Evolutionary conservation across 2,113 vertebrate genomes (phyloP), one percentile per base, ranked within the genome.

Genomic region (Cranoglanis bouderius): DNA sequence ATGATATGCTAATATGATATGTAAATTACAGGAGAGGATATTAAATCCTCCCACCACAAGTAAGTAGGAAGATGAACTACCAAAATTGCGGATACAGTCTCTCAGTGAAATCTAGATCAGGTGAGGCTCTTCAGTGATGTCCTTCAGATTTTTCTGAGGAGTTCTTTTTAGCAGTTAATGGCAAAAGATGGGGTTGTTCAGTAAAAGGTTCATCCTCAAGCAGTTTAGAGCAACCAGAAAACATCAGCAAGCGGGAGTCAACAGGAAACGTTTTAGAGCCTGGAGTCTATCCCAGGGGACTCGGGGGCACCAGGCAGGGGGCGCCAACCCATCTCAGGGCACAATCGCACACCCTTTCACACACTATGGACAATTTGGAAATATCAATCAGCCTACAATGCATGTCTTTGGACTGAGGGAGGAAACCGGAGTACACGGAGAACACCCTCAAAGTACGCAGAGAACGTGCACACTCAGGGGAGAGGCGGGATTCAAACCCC

Each of bases 1-100:
- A 85, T 85, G 43, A 85, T 63, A 67, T 67, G 61, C 43, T 67
- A 67, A 85, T 85, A 65, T 85, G 83, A 67, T 35, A 59, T 9
- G 29, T 46, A 61, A 85, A 85, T 67, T 85, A n/a, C 43, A 85
- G 61, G 43, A 51, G 43, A 67, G 61, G 83, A 51, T 85, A 85
- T 85, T 55, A 85, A 85, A 85, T 51, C 82, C 32, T 83, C 55
- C 49, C n/a, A 55, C 18, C 32, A 4, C 19, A 6, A 61, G 35
- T n/a, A 63, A 40, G 55, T 26, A 40, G 59, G 61, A 49, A 46
- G 29, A 85, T 67, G 29, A 67, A 85, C 29, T 67, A 51, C 32
- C 40, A 21, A 85, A 85, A 67, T 65, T 85, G 49, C 26, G 32
- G 43, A 32, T 49, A 8, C 13, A 32, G 14, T 19, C 38, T 65